Base-by-base conservation (phyloP, 2,113 vertebrate species). In the Lophura nycthemera region DNA sequence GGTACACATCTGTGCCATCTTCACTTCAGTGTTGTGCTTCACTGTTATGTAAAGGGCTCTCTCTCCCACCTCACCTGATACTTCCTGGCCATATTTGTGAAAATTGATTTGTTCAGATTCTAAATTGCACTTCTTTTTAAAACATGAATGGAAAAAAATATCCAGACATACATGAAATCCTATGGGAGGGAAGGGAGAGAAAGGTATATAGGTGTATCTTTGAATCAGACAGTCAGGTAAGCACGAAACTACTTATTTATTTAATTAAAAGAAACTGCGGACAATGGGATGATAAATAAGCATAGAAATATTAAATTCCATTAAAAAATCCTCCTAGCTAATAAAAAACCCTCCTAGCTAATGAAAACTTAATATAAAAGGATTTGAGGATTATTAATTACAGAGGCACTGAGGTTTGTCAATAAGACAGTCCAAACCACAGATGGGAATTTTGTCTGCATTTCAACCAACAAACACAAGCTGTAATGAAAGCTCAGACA, bases 1-100 rank as follows among this genome's bases (percentile, higher is more conserved):
- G 11, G 27, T 66, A 10, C 29, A 52, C 84, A 89, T 81, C 84
- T 91, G 81, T 83, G 48, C 45, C 30, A 36, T 75, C 54, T 81
- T 86, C 43, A 40, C 11, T 74, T 52, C n/a, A 83, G 45, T 5
- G 1, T 4, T 48, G 70, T 32, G 29, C 12, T 92, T 89, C 0
- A 3, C 11, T 47, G 91, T 82, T 86, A n/a, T 34, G 11, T 45
- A 83, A 45, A 86, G 9, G 18, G 3, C 6, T n/a, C 6, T 65
- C 8, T 69, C 25, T 73, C 25, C 12, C 47, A 22, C 11, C 34
- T 80, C 9, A 50, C 32, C 21, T 17, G 13, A 52, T 30, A 34
- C 7, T 5, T 95, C 32, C 34, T 14, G 22, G 11, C 64, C 38
- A 30, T 56, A 78, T 57, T 4, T 84, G 27, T 78, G 50, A 86